Base-by-base conservation (phyloP, 1,140 invertebrate genomes). In the Trichoplusia ni region DNA sequence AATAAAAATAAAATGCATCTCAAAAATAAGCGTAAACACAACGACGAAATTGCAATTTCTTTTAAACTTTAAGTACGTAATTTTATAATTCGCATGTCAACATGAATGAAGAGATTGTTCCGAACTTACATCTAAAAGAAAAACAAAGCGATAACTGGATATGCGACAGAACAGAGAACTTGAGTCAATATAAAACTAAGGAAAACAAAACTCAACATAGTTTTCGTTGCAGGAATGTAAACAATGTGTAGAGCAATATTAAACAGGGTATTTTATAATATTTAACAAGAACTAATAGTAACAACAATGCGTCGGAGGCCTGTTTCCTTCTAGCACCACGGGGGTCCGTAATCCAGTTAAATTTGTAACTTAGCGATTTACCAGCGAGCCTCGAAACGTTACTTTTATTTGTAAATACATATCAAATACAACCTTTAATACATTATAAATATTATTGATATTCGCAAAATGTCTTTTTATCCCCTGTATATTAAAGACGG, bases 161-260 rank as follows among this genome's bases (percentile, higher is more conserved):
- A 80, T 84, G 79, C 81, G 79, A 82, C 70, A 77, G 75, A 76
- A 75, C 70, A 71, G 29, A 71, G 37, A 77, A 82, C 75, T 79
- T 71, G 78, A 76, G 77, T 83, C 77, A 69, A 72, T 71, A 73
- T 83, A 84, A 74, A 89, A 86, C 82, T 86, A 85, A 84, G 59
- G 74, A 82, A 82, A 89, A 84, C 82, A 87, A 87, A 86, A 89
- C 75, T 81, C 86, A 86, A 89, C 86, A 85, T 85, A 88, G 84
- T 79, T 80, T 82, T 84, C 75, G 76, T 80, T 83, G 81, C 76
- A 83, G 87, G 87, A 90, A 90, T 90, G 87, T 90, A 84, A 89
- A 89, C 80, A 87, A 81, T 84, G 80, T 76, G 73, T 82, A 81
- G 79, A 86, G 79, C 79, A 81, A 81, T 80, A 77, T 84, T 80